phyloP scores from a whole-genome alignment of 92 coral and sea anemone species.

The Pocillopora meandrina region DNA sequence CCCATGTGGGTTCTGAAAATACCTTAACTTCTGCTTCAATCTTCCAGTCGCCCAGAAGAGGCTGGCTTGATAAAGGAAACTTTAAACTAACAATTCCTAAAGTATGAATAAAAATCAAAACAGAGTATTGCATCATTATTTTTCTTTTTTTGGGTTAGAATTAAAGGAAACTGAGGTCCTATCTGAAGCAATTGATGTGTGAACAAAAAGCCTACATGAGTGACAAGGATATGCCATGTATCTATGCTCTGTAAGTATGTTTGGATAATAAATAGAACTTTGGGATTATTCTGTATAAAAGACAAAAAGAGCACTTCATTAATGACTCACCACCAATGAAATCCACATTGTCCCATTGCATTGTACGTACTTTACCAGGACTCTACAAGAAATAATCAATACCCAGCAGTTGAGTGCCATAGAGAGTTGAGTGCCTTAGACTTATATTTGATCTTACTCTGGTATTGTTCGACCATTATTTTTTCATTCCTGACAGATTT shows the following conservation, averaged over 20 bases:
- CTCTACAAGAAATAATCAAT: constrained; percentile 39
- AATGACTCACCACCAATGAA: constrained; percentile 55
- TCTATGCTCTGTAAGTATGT: background rate
- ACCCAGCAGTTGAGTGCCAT: background rate
- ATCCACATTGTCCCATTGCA: constrained; percentile 72
- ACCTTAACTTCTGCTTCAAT: constrained; percentile 71
- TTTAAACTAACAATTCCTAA: constrained; percentile 81
- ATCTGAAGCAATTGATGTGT: background rate
- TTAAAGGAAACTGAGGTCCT: background rate
- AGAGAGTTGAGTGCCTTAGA: no score
- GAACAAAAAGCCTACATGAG: background rate
- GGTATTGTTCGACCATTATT: no score
- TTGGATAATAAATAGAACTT: no score
- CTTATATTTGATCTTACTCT: no score
- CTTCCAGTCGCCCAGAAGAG: constrained; percentile 81
- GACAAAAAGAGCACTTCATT: background rate
- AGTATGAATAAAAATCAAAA: background rate
- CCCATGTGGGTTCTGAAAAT: background rate
- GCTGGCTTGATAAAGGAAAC: constrained; percentile 79
- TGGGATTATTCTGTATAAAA: no score
- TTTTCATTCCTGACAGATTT: no score
- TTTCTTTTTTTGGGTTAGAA: background rate
- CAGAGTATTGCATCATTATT: no score
- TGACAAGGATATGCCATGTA: background rate
- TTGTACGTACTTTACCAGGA: constrained; percentile 68